Percentiles rank a stretch among this genome's conserved stretches.
These are phyloP conservation scores for Peromyscus maniculatus DNA, from an alignment of 2,113 vertebrate genomes.

Conservation along the genomic window DNA sequence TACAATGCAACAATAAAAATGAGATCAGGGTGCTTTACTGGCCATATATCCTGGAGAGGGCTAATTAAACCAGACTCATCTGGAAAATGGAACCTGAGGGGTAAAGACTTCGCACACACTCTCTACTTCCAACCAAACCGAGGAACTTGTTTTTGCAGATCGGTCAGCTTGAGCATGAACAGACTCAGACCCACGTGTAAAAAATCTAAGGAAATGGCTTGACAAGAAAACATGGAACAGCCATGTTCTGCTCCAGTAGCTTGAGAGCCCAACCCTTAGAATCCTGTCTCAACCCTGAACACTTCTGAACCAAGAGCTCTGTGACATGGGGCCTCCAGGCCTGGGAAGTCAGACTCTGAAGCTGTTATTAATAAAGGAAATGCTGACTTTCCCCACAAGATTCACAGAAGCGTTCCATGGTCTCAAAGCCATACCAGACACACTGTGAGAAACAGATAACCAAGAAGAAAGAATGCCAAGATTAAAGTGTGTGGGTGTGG, in stretches of 20 bases:
- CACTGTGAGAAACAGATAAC: background rate
- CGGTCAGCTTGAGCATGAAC: background rate
- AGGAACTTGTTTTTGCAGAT: slow-evolving; percentile 32
- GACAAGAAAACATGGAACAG: background rate
- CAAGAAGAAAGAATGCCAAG: background rate
- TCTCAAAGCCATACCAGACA: background rate
- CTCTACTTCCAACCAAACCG: background rate
- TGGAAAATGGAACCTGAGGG: background rate
- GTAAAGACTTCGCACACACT: background rate
- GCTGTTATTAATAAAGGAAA: background rate
- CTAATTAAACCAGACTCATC: background rate
- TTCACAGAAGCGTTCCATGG: background rate
- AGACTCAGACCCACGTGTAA: background rate
- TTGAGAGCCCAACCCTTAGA: too few species aligned
- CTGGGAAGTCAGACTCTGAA: background rate
- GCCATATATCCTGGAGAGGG: background rate
- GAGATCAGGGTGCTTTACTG: background rate
- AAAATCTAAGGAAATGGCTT: background rate
- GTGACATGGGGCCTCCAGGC: background rate
- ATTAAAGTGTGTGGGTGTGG: background rate
- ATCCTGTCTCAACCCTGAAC: background rate
- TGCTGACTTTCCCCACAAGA: background rate
- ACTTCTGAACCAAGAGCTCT: background rate
- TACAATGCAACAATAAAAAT: background rate
- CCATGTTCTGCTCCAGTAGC: background rate